Evolutionary conservation across 2,797 vertebrate genomes (phyloP).

Genomic region (Spinus olivaceus): DNA sequence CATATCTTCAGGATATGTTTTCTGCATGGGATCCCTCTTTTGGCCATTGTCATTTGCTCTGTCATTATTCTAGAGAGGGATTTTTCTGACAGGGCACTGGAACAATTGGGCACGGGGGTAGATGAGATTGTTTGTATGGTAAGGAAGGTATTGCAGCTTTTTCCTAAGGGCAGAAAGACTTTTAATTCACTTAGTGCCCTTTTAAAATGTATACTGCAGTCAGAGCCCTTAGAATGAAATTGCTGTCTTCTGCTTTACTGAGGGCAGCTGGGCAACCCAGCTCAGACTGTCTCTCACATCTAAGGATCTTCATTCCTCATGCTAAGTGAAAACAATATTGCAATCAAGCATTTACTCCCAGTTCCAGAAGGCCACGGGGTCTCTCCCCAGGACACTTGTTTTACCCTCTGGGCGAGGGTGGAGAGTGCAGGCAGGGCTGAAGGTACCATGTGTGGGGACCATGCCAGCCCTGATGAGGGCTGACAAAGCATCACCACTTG

Average conservation of each 20-base stretch:
- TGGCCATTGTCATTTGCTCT: not conserved
- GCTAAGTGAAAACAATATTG: not conserved
- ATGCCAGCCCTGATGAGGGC: not conserved
- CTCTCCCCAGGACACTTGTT: not conserved
- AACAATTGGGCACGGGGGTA: rapidly evolving
- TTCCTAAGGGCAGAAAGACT: not conserved
- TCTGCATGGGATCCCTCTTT: not conserved
- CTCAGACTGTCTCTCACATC: not conserved
- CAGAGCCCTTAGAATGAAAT: not conserved
- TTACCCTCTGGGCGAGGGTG: rapidly evolving
- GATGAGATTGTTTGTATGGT: not conserved
- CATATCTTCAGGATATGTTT: not conserved
- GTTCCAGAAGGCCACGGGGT: rapidly evolving
- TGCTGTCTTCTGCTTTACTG: not conserved
- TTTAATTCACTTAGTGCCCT: not conserved
- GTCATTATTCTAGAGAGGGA: not conserved
- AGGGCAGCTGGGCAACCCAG: not conserved
- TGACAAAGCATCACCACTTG: not conserved
- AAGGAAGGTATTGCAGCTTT: not conserved
- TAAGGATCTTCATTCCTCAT: not conserved
- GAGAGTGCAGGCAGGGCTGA: not conserved
- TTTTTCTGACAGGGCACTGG: not conserved
- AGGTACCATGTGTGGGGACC: rapidly evolving
- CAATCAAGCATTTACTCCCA: not conserved
- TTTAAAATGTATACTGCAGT: not conserved